These are phyloP conservation scores for Zygogramma bicolorata DNA, from an alignment of 2,888 invertebrate genomes.

Conservation along the genomic window DNA sequence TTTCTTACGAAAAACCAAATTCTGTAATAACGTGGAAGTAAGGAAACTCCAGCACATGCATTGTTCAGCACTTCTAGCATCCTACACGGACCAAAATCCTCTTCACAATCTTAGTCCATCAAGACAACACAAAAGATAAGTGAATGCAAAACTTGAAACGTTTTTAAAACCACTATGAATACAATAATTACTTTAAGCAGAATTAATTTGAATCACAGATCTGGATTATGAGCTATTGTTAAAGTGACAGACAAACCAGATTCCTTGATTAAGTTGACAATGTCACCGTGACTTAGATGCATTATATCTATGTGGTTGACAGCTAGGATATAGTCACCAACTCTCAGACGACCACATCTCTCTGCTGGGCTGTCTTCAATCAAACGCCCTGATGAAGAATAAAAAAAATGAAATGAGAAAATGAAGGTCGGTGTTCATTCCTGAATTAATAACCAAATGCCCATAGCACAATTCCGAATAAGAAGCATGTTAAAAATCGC, in stretches of 20 bases:
- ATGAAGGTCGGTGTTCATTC: too few relatives aligned
- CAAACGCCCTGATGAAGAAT: conserved; percentile 79
- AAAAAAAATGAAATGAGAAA: conserved; percentile 3
- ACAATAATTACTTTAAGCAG: conserved; percentile 6
- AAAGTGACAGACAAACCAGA: conserved; percentile 92
- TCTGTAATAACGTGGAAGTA: too few relatives aligned
- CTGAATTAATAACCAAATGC: too few relatives aligned
- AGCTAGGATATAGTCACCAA: conserved; percentile 95
- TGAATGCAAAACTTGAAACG: background rate
- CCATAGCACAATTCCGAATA: too few relatives aligned
- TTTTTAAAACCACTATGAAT: background rate
- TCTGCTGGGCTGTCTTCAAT: conserved; percentile 97
- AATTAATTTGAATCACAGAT: conserved; percentile 60
- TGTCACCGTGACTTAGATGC: conserved; percentile 94
- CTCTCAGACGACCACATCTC: conserved; percentile 88
- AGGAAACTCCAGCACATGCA: too few relatives aligned
- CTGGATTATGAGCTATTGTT: conserved; percentile 78
- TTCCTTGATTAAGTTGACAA: conserved; percentile 96
- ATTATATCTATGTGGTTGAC: conserved; percentile 94
- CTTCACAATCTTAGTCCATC: too few relatives aligned
- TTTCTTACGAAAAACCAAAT: too few relatives aligned
- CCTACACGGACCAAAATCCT: too few relatives aligned
- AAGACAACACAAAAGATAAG: too few relatives aligned
- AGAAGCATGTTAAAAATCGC: too few relatives aligned
- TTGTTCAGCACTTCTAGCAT: background rate